phyloP scores from a whole-genome alignment of 1,140 invertebrate genomes.

The Triops cancriformis region DNA sequence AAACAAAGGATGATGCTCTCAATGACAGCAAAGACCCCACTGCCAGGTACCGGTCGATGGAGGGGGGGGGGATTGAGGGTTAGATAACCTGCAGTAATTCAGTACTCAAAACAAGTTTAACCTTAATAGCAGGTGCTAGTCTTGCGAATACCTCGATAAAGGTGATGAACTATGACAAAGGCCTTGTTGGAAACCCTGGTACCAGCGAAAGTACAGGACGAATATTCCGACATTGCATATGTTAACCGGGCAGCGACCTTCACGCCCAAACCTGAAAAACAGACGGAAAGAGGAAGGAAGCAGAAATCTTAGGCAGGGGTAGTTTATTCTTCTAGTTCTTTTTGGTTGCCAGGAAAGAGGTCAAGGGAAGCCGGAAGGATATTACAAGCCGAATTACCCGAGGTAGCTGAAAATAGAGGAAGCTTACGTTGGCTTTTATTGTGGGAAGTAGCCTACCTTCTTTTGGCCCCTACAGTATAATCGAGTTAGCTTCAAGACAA shows the following conservation, averaged over 20 bases:
- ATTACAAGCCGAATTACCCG: background rate
- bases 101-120: background rate
- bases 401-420: background rate
- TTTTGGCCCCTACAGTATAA: too few relatives aligned
- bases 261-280: background rate
- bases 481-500: too few relatives aligned
- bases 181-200: background rate
- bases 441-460: too few relatives aligned
- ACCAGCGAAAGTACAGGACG: background rate
- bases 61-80: too few relatives aligned
- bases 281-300: background rate
- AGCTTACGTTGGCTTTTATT: too few relatives aligned
- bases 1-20: too few relatives aligned
- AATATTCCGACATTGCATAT: background rate
- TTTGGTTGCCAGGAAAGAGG: background rate
- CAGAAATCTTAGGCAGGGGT: background rate
- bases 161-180: background rate
- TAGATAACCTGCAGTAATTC: background rate
- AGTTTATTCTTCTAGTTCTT: background rate
- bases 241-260: background rate
- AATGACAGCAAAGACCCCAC: too few relatives aligned
- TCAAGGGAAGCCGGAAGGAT: background rate
- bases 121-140: background rate
- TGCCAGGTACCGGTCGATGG: too few relatives aligned
- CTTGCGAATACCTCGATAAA: background rate